phyloP scores from a whole-genome alignment of 2,797 vertebrate species.

The Thunnus albacares region DNA sequence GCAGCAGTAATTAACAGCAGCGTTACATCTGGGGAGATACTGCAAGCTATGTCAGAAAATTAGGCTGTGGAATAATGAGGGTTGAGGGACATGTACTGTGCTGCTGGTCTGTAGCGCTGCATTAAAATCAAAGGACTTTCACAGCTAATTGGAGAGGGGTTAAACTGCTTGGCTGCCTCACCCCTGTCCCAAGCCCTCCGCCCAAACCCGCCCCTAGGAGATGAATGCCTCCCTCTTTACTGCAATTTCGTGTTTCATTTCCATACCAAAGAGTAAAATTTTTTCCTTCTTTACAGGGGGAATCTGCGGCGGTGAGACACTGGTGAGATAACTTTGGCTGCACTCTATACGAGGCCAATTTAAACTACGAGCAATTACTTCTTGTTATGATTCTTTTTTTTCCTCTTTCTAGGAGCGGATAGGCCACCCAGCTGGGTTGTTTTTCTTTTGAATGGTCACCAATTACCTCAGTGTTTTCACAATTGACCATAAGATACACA shows the following conservation, averaged over 20 bases:
- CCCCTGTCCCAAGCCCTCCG: slow-evolving; percentile 62
- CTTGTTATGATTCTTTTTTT: slow-evolving; percentile 27
- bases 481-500: slow-evolving; percentile 52
- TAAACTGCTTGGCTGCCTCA: slow-evolving; percentile 86
- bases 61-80: slow-evolving; percentile 88
- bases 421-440: slow-evolving; percentile 46
- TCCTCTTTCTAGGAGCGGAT: slow-evolving; percentile 6
- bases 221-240: slow-evolving; percentile 58
- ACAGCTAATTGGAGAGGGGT: slow-evolving; percentile 90
- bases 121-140: slow-evolving; percentile 89
- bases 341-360: slow-evolving; percentile 53
- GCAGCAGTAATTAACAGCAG: slow-evolving; percentile 87
- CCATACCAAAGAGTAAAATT: slow-evolving; percentile 60
- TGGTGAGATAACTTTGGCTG: slow-evolving; percentile 49
- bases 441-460: slow-evolving; percentile 53
- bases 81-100: slow-evolving; percentile 82
- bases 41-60: slow-evolving; percentile 87
- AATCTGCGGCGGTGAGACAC: slow-evolving; percentile 37
- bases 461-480: slow-evolving; percentile 53
- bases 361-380: slow-evolving; percentile 61
- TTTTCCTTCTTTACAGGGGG: slow-evolving; percentile 20
- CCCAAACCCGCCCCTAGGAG: slow-evolving; percentile 59
- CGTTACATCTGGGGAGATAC: slow-evolving; percentile 86
- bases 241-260: slow-evolving; percentile 69
- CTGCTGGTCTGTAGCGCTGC: slow-evolving; percentile 75